Base-by-base conservation (phyloP, 2,113 vertebrate genomes). In the Trichechus manatus region DNA sequence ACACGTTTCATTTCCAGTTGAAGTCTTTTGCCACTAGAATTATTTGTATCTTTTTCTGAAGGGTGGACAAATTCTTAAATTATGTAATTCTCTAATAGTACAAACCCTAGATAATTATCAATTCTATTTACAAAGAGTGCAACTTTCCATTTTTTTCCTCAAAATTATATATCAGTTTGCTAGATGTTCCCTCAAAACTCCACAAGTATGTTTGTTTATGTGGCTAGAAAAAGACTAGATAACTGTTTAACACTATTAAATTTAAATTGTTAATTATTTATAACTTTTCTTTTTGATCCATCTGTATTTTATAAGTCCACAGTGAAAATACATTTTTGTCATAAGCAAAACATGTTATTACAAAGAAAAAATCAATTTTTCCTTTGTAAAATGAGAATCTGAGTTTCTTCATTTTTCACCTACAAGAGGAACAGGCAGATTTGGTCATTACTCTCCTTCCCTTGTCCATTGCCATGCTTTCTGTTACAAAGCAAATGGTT, bases 121-220 rank as follows among this genome's bases (percentile, higher is more conserved):
- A 53, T 70, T 42, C 20, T 95, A 22, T 72, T 91, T 72, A 3
- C 39, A 63, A 95, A 88, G 61, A 72, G 47, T 80, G 22, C 6
- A 27, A 33, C 72, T 86, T 95, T 83, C 36, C 25, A 33, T 86
- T 91, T 59, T 91, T 59, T 82, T 86, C n/a, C n/a, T 93, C 53
- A 80, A 20, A 91, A 80, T 50, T 91, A 9, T n/a, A 22, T 79
- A 10, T 74, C 31, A 47, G 42, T 80, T 91, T 27, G 1, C 74
- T 70, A 10, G 33, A 39, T 86, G 33, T 70, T 72, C 33, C 63
- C 33, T 80, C 63, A 86, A 36, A 80, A 79, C 20, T 63, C 64
- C 74, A 25, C 47, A 86, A 79, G 27, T 77, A 10, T 84, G 9
- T 81, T 59, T 74, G 39, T 78, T 87, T 82, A 33, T 82, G 23